Evolutionary conservation across 2,113 vertebrate genomes (phyloP), one percentile per base, ranked within the genome.

Genomic region (Ia io): DNA sequence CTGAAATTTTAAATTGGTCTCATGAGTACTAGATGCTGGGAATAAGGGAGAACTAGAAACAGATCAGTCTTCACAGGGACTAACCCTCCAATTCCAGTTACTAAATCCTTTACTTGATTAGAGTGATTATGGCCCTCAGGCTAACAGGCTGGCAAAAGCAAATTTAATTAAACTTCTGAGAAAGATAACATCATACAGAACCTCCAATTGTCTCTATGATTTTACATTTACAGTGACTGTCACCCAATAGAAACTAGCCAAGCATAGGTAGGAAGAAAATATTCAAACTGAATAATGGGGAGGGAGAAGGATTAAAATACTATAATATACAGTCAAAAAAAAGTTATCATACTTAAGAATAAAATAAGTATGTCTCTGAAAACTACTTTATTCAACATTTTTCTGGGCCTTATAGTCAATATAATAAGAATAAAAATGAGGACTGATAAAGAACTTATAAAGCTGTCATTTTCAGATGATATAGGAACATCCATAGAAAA

Each of bases 141-240:
- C 77, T 93, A 84, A 88, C 3, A 49, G 59, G 47, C 37, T 61
- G 61, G 30, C 28, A 88, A 93, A 93, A 94, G 32, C 25, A 80
- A 88, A 95, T 73, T 84, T 87, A 92, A 88, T 95, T 87, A 95
- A 80, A 80, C 59, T 92, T 73, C 35, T 73, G 22, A 94, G 44
- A 28, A 88, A 77, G 10, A 79, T 32, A 88, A 42, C 28, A 73
- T 85, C 80, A 88, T 47, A 69, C 3, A 53, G 16, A 93, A 95
- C 14, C 90, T 71, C n/a, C 90, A 56, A 53, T 95, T 92, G 51
- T 74, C 23, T 82, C 28, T 51, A 44, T 3, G 70, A 63, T 47
- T 74, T 76, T 30, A 47, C 10, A 63, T 35, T n/a, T 86, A 77
- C 7, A 80, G 25, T 59, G 23, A 93, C 22, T 14, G 6, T 32